Evolutionary conservation across 2,888 invertebrate genomes (phyloP).

Genomic region (Dasysyrphus albostriatus): DNA sequence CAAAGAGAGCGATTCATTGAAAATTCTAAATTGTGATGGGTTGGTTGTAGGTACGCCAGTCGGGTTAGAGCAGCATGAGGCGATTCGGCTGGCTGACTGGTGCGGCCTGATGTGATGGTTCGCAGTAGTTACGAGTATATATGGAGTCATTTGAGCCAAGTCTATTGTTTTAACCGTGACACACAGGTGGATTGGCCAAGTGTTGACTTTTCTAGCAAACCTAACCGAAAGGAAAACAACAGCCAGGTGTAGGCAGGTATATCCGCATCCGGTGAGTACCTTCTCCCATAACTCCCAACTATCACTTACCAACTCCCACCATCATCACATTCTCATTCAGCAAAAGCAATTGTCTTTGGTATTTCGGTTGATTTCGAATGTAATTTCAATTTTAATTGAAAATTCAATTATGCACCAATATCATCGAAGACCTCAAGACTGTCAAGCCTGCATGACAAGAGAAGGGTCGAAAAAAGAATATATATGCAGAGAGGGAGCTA

Average conservation of each 20-base stretch:
- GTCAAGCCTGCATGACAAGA: background rate
- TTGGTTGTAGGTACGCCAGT: conserved; percentile 6
- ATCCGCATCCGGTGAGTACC: background rate
- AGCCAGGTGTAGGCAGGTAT: background rate
- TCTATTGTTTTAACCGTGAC: conserved; percentile 56
- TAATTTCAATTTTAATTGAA: conserved; percentile 71
- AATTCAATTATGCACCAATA: conserved; percentile 70
- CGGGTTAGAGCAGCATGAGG: background rate
- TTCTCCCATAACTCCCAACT: background rate
- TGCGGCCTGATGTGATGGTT: background rate
- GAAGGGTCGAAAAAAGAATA: background rate
- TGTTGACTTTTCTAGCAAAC: conserved; percentile 61
- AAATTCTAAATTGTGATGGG: conserved; percentile 66
- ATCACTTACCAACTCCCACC: background rate
- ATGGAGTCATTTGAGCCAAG: conserved; percentile 56
- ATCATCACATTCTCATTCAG: background rate
- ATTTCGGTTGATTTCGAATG: conserved; percentile 62
- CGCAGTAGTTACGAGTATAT: conserved; percentile 9
- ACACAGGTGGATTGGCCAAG: conserved; percentile 56
- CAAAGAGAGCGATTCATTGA: conserved; percentile 50
- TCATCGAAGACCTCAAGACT: conserved; percentile 15
- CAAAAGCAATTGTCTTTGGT: conserved; percentile 63
- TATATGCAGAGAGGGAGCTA: conserved; percentile 17
- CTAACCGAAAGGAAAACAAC: conserved; percentile 35
- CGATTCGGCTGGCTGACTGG: background rate